Evolutionary conservation across 2,797 vertebrate species (phyloP).

Genomic region (Esox masquinongy): DNA sequence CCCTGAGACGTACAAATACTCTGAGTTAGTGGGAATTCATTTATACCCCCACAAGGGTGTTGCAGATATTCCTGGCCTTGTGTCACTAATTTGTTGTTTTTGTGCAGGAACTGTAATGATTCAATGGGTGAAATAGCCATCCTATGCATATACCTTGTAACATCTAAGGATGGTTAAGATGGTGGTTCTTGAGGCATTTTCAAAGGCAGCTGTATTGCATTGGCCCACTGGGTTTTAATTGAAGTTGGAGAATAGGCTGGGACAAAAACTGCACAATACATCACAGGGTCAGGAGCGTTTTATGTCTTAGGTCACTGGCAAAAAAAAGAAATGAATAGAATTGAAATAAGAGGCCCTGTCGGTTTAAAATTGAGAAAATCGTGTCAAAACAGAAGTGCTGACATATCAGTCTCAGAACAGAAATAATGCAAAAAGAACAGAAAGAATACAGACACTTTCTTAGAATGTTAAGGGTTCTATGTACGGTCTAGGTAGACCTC

Average conservation of each 20-base stretch:
- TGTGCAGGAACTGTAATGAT: constrained; percentile 1
- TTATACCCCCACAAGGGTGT: not conserved
- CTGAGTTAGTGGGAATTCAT: not conserved
- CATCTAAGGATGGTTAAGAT: not conserved
- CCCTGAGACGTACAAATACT: not conserved
- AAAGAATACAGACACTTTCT: too few relatives aligned
- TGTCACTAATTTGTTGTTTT: constrained; percentile 1
- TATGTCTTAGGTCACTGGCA: too few relatives aligned
- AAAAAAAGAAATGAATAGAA: too few relatives aligned
- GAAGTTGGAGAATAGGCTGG: not conserved
- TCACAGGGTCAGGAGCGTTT: too few relatives aligned
- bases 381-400: too few relatives aligned
- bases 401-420: too few relatives aligned
- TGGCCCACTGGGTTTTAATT: not conserved
- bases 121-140: not conserved
- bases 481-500: too few relatives aligned
- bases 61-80: not conserved
- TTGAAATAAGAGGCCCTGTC: too few relatives aligned
- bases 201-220: not conserved
- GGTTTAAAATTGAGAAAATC: too few relatives aligned
- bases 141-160: too few relatives aligned
- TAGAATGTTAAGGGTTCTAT: too few relatives aligned
- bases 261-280: not conserved
- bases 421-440: too few relatives aligned
- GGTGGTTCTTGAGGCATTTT: not conserved